These are phyloP conservation scores for Palythoa heliodiscus DNA, from an alignment of 92 coral and sea anemone genomes.

Conservation along the genomic window DNA sequence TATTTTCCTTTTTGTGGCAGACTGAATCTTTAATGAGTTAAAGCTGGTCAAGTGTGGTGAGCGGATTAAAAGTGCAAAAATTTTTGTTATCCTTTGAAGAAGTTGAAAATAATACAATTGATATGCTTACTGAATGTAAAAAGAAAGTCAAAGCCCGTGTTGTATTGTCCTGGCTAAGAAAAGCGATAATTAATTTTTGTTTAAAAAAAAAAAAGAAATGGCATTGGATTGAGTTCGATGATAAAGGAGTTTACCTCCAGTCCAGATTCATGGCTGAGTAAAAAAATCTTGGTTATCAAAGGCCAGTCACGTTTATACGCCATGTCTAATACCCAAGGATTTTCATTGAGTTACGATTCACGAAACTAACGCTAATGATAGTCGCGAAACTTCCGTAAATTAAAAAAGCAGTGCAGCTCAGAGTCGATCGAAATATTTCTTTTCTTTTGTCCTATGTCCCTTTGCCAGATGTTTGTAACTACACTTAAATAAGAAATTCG, in stretches of 20 bases:
- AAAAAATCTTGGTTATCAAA: too few species aligned
- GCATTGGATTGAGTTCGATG: not conserved
- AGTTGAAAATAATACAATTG: not conserved
- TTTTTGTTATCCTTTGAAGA: not conserved
- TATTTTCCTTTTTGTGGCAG: constrained; percentile 47
- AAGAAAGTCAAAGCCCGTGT: not conserved
- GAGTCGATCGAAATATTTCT: too few species aligned
- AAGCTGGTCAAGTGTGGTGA: not conserved
- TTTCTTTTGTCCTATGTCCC: too few species aligned
- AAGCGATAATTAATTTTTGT: not conserved
- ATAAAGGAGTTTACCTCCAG: too few species aligned
- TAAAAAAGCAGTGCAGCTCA: too few species aligned
- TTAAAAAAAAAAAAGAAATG: not conserved
- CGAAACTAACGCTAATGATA: too few species aligned
- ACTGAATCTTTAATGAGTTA: constrained; percentile 27
- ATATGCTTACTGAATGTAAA: not conserved
- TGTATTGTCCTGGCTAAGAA: not conserved
- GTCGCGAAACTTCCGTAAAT: too few species aligned
- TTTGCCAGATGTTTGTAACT: too few species aligned
- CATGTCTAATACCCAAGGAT: too few species aligned
- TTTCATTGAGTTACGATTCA: too few species aligned
- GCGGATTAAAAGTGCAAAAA: not conserved
- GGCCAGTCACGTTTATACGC: too few species aligned
- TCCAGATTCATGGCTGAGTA: not conserved
- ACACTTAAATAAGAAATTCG: too few species aligned